Base-by-base conservation (phyloP, 2,113 vertebrate genomes). In the Nyctereutes procyonoides region DNA sequence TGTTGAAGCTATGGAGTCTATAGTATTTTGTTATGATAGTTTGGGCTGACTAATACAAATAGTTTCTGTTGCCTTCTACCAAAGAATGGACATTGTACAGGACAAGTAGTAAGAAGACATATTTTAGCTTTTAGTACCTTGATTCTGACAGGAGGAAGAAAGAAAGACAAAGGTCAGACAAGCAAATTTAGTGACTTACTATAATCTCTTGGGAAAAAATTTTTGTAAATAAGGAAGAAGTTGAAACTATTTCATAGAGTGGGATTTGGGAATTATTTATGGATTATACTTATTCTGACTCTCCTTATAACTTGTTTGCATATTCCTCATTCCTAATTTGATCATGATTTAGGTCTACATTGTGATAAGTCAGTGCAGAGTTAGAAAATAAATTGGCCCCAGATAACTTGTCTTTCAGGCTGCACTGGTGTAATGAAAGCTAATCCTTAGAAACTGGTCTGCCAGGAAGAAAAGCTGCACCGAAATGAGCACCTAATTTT, bases 41-140 rank as follows among this genome's bases (percentile, higher is more conserved):
- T 62, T 26, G 4, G 38, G 30, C 15, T 82, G 32, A 91, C 60
- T 13, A 79, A 28, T 38, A 95, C 8, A 81, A 30, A 38, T 71
- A 76, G 30, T 76, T 67, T 97, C 58, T 38, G 58, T 90, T 88
- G 28, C 76, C 79, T 94, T 4, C n/a, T 51, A 24, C n/a, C 9
- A 80, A 95, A 62, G 20, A 69, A 88, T 88, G 85, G 35, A 88
- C 32, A 13, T 69, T 86, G 10, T 87, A 51, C 26, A 56, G 43
- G 87, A 77, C 87, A 43, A 88, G 20, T 32, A 53, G 30, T 71
- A 73, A 82, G n/a, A 80, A 55, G 26, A 63, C 26, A 15, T 71
- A 58, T 32, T 93, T 86, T 79, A 90, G 53, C 35, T 84, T 92
- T 95, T n/a, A 86, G 38, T 63, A 56, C n/a, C 9, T 67, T 96